Percentiles rank a stretch among this genome's conserved stretches.
phyloP scores from a whole-genome alignment of 2,888 invertebrate species.

The Hypolimnas misippus region DNA sequence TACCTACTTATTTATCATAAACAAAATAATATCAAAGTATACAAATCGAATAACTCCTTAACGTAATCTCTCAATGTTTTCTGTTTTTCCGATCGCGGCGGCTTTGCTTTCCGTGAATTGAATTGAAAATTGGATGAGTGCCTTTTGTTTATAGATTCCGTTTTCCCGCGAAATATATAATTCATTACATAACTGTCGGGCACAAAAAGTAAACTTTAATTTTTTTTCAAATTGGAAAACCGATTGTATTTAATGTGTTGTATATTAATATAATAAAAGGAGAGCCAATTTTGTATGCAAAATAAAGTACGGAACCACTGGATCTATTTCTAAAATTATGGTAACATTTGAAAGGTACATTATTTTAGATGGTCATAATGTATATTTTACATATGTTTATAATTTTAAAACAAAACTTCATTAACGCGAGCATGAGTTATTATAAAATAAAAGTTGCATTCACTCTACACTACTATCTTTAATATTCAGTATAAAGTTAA shows the following conservation, averaged over 20 bases:
- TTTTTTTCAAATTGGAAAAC: conserved; percentile 32
- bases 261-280: no score
- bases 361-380: no score
- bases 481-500: no score
- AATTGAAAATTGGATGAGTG: conserved; percentile 60
- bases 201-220: conserved; percentile 30
- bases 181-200: conserved; percentile 40
- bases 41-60: conserved; percentile 45
- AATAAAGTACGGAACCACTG: no score
- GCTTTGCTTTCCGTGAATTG: conserved; percentile 58
- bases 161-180: conserved; percentile 45
- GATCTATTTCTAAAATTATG: no score
- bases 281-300: no score
- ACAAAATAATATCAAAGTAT: conserved; percentile 27
- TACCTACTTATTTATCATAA: conserved; percentile 18
- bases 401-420: no score
- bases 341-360: no score
- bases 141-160: conserved; percentile 58
- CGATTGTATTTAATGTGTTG: conserved; percentile 10
- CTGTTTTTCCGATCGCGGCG: conserved; percentile 45
- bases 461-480: no score
- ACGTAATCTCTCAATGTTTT: conserved; percentile 48
- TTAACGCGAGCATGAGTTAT: no score
- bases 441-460: no score
- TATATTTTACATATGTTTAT: no score